These are phyloP conservation scores for Drosophila nikananu DNA, from an alignment of 1,140 invertebrate genomes.

Conservation along the genomic window DNA sequence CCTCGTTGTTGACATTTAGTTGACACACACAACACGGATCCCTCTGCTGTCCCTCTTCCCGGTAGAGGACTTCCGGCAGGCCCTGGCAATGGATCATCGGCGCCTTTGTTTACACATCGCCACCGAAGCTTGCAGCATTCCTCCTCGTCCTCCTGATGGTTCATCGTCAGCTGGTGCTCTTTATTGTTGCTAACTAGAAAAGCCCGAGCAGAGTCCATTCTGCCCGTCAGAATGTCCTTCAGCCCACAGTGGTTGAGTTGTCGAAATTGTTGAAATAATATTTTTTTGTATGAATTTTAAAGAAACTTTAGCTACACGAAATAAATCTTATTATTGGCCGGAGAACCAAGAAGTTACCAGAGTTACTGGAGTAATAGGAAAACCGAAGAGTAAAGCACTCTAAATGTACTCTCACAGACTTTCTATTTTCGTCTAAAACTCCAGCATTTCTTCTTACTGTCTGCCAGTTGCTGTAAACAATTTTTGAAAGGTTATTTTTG, in stretches of 20 bases:
- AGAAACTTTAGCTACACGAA: not conserved
- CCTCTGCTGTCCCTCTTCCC: not conserved
- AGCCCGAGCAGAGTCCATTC: conserved; percentile 42
- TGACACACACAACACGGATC: conserved; percentile 63
- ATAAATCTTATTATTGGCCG: too few relatives aligned
- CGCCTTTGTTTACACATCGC: conserved; percentile 74
- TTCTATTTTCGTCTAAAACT: not conserved
- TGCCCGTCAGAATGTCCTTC: conserved; percentile 6
- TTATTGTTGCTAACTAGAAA: conserved; percentile 66
- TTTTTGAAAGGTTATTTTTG: conserved; percentile 80
- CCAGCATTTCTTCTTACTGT: not conserved
- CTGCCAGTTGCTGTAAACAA: conserved; percentile 63
- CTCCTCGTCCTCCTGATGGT: conserved; percentile 46
- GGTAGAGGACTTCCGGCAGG: conserved; percentile 61
- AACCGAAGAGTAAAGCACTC: not conserved
- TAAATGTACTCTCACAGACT: not conserved
- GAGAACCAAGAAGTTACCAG: not conserved
- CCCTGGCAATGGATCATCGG: conserved; percentile 73
- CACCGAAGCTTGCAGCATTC: conserved; percentile 44
- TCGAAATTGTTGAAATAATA: not conserved
- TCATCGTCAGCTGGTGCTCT: conserved; percentile 69
- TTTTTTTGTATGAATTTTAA: not conserved
- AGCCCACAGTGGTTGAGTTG: conserved; percentile 2
- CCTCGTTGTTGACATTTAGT: conserved; percentile 77
- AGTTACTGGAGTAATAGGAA: not conserved